Evolutionary conservation across 2,113 vertebrate species (phyloP).

Genomic region (Lepidothrix coronata): DNA sequence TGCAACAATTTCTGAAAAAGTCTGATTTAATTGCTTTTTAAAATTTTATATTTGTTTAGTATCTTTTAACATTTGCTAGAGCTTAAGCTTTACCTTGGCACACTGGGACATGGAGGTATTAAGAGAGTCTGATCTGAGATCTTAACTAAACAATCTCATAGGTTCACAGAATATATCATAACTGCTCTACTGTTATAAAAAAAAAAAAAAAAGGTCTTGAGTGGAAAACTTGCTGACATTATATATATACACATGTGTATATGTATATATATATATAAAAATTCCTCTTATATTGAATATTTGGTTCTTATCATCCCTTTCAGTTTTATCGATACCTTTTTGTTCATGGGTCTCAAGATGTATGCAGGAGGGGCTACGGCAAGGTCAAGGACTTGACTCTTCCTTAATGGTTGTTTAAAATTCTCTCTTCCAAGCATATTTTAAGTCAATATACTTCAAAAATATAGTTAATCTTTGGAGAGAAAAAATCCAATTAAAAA

Average conservation of each 20-base stretch:
- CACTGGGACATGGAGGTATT: background rate
- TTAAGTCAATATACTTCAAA: background rate
- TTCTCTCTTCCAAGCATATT: background rate
- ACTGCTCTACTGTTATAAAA: background rate
- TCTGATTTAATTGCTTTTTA: too few relatives aligned
- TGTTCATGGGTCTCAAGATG: background rate
- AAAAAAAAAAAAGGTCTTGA: background rate
- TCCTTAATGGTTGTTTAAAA: background rate
- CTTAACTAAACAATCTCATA: background rate
- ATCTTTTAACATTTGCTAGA: background rate
- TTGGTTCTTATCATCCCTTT: background rate
- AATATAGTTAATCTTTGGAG: background rate
- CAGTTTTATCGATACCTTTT: background rate
- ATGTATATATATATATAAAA: too few relatives aligned
- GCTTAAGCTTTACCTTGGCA: background rate
- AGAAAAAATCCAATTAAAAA: rapidly evolving
- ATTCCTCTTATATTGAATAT: background rate
- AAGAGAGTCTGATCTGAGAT: background rate
- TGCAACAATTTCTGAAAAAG: too few relatives aligned
- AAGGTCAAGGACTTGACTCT: background rate
- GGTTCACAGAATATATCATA: background rate
- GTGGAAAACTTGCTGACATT: background rate
- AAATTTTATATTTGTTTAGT: background rate
- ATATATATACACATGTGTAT: too few relatives aligned
- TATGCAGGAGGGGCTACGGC: background rate